phyloP scores from a whole-genome alignment of 2,113 vertebrate genomes.

The Apteryx mantelli region DNA sequence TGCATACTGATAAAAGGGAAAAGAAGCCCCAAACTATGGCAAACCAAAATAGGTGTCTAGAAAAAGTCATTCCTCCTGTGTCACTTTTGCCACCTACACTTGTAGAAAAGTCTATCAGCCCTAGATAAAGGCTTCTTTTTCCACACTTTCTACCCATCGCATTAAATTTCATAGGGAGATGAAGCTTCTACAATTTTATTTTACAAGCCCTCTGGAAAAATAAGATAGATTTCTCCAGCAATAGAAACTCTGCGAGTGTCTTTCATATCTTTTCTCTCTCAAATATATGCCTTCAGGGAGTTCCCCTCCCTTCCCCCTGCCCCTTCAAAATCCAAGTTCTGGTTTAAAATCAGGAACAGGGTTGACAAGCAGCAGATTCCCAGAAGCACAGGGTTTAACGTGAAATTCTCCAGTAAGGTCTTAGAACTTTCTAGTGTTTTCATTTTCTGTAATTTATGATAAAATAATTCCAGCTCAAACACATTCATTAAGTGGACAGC shows the following conservation, averaged over 20 bases:
- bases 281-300: slow-evolving; percentile 12
- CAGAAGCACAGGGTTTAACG: neutral
- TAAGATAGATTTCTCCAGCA: slow-evolving; percentile 17
- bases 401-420: slow-evolving; percentile 29
- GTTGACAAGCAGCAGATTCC: slow-evolving; percentile 35
- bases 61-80: neutral
- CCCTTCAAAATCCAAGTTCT: neutral
- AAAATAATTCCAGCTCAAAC: slow-evolving; percentile 25
- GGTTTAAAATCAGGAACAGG: neutral
- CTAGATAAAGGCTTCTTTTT: neutral
- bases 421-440: neutral
- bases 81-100: neutral
- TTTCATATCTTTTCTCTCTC: neutral
- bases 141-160: neutral
- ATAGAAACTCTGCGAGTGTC: neutral
- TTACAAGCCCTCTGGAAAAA: slow-evolving; percentile 16
- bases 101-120: neutral
- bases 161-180: neutral
- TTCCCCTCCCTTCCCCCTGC: too few species aligned
- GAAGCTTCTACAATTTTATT: neutral
- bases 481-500: neutral
- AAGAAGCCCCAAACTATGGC: neutral
- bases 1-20: neutral
- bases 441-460: slow-evolving; percentile 38
- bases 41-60: neutral